Conservation (phyloP, 2,797 vertebrate genomes). For the Sylvilagus floridanus region DNA sequence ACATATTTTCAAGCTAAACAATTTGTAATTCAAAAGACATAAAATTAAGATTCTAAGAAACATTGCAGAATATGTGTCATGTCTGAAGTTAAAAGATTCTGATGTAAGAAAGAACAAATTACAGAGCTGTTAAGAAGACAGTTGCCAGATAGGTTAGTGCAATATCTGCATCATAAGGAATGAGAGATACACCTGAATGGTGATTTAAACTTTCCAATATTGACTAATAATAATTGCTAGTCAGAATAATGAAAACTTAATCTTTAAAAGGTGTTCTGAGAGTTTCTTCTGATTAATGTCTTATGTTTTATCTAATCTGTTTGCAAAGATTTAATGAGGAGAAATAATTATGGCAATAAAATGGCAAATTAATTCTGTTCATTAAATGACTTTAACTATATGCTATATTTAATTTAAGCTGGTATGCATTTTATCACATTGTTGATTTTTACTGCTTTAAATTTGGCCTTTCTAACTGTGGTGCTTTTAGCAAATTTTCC, state of each 20-base stretch:
- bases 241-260: background rate
- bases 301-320: constrained; percentile 37
- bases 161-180: background rate
- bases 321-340: constrained; percentile 64
- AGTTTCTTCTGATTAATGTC: background rate
- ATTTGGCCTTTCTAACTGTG: background rate
- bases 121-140: background rate
- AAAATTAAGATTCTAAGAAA: background rate
- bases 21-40: background rate
- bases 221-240: constrained; percentile 14
- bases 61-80: background rate
- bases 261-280: background rate
- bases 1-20: background rate
- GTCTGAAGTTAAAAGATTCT: background rate
- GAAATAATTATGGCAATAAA: constrained; percentile 62
- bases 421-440: constrained; percentile 4
- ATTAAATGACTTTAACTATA: constrained; percentile 61
- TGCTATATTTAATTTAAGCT: constrained; percentile 52
- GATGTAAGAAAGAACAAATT: background rate
- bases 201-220: background rate
- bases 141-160: background rate
- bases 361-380: constrained; percentile 63
- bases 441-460: constrained; percentile 55
- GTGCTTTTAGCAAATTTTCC: background rate
- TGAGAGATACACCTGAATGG: background rate